Conservation (phyloP, 2,888 invertebrate genomes). For the Mythimna ferrago region DNA sequence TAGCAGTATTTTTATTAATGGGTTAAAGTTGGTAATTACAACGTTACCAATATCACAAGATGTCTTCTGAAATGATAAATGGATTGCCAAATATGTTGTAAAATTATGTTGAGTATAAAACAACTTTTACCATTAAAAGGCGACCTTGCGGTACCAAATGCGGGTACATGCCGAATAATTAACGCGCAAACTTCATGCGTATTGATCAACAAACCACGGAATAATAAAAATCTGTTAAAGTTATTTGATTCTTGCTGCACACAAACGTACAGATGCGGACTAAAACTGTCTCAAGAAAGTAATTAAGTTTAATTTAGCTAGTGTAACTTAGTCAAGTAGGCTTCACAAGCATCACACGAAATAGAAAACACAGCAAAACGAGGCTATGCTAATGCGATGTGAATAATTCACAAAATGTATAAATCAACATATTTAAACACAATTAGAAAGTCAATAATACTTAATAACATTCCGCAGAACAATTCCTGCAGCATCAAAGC, state of each 20-base stretch:
- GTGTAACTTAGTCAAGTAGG: constrained; percentile 24
- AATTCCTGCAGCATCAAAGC: constrained; percentile 64
- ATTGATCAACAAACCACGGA: constrained; percentile 24
- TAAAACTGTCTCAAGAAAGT: constrained; percentile 7
- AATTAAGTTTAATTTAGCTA: constrained; percentile 16
- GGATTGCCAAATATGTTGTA: constrained; percentile 45
- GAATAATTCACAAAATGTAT: constrained; percentile 67
- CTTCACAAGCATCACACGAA: constrained; percentile 36
- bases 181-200: constrained; percentile 44
- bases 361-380: constrained; percentile 56
- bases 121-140: constrained; percentile 63
- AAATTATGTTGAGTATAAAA: constrained; percentile 51
- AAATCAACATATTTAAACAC: constrained; percentile 69
- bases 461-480: constrained; percentile 63
- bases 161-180: constrained; percentile 55
- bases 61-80: constrained; percentile 50
- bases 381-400: constrained; percentile 50
- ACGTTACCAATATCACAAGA: constrained; percentile 4
- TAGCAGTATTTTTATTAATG: not conserved
- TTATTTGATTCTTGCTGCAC: no score
- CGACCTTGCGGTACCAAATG: constrained; percentile 63
- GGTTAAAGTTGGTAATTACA: not conserved
- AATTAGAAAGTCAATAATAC: constrained; percentile 69
- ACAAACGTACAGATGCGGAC: no score
- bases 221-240: constrained; percentile 1